Base-by-base conservation (phyloP, 2,888 invertebrate genomes). In the Unio pictorum region DNA sequence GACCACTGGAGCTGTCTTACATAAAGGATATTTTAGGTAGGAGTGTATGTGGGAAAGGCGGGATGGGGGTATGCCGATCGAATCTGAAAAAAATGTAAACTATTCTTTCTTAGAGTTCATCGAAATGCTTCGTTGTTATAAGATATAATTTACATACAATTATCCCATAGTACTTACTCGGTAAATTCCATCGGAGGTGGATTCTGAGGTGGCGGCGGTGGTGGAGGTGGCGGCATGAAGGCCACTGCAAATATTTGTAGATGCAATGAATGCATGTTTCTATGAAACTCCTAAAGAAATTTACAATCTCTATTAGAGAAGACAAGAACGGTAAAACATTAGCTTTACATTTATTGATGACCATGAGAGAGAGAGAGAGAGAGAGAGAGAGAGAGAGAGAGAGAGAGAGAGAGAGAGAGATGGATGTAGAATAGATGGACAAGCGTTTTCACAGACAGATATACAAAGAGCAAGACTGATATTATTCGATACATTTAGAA, bases 121-220 rank as follows among this genome's bases (percentile, higher is more conserved):
- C 1, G 45, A 45, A 45, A 45, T 45, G 45, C 8, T 45, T 45
- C 45, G 4, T 45, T 45, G 11, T 45, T 45, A 15, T 45, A 45
- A 45, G 45, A 45, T 45, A 45, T 2, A 45, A 45, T 45, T 3
- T 15, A 15, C 45, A 45, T 15, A 15, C 45, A 11, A 45, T 45
- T 15, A 3, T 45, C 45, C 45, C 15, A 11, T 45, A 2, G 18
- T 64, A 74, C 78, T 72, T 68, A 80, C 80, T 78, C 73, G 5
- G 72, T 68, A 60, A 80, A 80, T 58, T 77, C 73, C 74, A 77
- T 75, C 28, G 71, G 78, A 4, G 84, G 84, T 30, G 81, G 81
- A 15, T 75, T 79, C 17, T 70, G 73, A 1, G 75, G 76, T 18
- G 68, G 75, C 4, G 80, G 79, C 28, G 72, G 75, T 26, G 79